Conservation (phyloP, 2,888 invertebrate species). For the Carcina quercana region DNA sequence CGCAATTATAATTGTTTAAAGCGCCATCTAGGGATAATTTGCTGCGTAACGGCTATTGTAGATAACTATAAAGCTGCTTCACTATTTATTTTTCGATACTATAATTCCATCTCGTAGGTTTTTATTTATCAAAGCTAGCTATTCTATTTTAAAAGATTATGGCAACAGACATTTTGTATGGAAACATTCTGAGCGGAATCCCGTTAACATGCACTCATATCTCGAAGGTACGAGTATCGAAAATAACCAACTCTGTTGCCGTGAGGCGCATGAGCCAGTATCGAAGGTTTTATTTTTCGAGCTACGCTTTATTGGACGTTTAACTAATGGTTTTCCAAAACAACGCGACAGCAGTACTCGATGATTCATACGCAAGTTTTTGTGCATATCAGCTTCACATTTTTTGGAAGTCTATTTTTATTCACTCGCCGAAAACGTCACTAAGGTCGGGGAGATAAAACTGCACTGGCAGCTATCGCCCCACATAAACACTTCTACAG, state of each 20-base stretch:
- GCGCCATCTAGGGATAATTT: too few relatives aligned
- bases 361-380: conserved; percentile 41
- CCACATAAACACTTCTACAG: conserved; percentile 40
- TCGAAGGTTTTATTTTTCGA: conserved; percentile 38
- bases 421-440: conserved; percentile 2
- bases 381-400: conserved; percentile 9
- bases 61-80: too few relatives aligned
- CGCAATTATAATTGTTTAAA: too few relatives aligned
- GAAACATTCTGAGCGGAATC: too few relatives aligned
- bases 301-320: conserved; percentile 47
- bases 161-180: too few relatives aligned
- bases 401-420: conserved; percentile 14
- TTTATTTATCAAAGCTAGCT: too few relatives aligned
- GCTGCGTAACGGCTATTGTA: too few relatives aligned
- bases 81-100: too few relatives aligned
- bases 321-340: conserved; percentile 53
- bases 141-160: too few relatives aligned
- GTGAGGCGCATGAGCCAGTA: conserved; percentile 34
- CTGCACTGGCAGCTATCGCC: conserved; percentile 29
- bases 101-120: too few relatives aligned
- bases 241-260: conserved; percentile 37
- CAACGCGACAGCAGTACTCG: conserved; percentile 41
- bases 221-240: conserved; percentile 7
- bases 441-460: conserved; percentile 22
- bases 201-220: too few relatives aligned